Percentiles rank a stretch among this genome's conserved stretches.
These are phyloP conservation scores for Erebia aethiops DNA, from an alignment of 2,888 invertebrate genomes.

Conservation along the genomic window DNA sequence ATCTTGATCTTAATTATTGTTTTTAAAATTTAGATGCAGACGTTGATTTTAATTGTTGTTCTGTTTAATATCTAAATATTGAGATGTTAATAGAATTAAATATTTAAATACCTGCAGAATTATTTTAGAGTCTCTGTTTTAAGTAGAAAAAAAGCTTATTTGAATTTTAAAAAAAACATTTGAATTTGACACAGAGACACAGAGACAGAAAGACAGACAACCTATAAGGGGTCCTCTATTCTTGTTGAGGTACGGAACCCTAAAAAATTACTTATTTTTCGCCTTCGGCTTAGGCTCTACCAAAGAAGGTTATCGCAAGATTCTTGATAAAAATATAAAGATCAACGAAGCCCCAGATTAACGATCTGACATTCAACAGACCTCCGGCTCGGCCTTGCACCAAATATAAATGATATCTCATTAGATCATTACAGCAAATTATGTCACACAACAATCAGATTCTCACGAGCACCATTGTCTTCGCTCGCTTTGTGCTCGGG, in stretches of 20 bases:
- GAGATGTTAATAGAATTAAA: neutral
- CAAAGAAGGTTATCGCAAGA: too few species aligned
- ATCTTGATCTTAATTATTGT: slow-evolving; percentile 7
- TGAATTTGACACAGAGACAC: too few species aligned
- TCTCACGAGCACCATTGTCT: slow-evolving; percentile 55
- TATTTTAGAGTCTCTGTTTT: too few species aligned
- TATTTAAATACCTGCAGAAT: too few species aligned
- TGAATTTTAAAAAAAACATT: too few species aligned
- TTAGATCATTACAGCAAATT: slow-evolving; percentile 60
- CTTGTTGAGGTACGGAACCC: too few species aligned
- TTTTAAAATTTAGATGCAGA: neutral
- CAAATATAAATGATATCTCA: slow-evolving; percentile 65
- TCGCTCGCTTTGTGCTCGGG: slow-evolving; percentile 38
- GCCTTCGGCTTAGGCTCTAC: too few species aligned
- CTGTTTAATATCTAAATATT: neutral
- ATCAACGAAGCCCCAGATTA: slow-evolving; percentile 11
- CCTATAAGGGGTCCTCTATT: too few species aligned
- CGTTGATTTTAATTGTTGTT: neutral
- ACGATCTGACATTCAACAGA: slow-evolving; percentile 35
- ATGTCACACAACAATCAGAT: slow-evolving; percentile 65
- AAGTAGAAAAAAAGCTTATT: too few species aligned
- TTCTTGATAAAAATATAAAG: neutral
- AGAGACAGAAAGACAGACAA: too few species aligned
- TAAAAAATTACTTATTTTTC: too few species aligned
- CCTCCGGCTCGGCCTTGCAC: slow-evolving; percentile 61